A percentile compares a stretch with the other conserved stretches of the same genome.
Evolutionary conservation across 2,113 vertebrate genomes (phyloP).

Genomic region (Fukomys damarensis): DNA sequence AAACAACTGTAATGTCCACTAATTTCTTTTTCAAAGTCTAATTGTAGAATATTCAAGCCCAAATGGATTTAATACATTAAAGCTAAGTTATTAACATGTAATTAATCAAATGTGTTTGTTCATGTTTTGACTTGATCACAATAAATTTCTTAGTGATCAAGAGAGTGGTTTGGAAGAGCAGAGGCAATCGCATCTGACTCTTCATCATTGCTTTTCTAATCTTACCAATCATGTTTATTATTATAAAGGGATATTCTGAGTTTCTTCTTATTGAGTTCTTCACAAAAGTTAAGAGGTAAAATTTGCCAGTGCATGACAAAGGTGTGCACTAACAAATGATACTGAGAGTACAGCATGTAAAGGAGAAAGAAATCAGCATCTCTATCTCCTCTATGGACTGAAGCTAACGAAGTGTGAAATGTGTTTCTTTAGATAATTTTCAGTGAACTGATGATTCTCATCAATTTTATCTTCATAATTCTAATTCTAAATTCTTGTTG

Average conservation of each 20-base stretch:
- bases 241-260: not conserved
- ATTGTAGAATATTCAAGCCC: slow-evolving; percentile 17
- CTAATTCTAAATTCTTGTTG: slow-evolving; percentile 17
- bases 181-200: not conserved
- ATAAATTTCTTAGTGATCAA: slow-evolving; percentile 45
- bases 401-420: slow-evolving; percentile 63
- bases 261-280: slow-evolving; percentile 29
- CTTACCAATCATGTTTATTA: slow-evolving; percentile 25
- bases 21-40: not conserved
- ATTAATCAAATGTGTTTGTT: slow-evolving; percentile 33
- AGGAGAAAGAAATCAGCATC: slow-evolving; percentile 26
- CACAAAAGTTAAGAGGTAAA: slow-evolving; percentile 63
- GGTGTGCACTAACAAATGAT: not conserved
- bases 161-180: not conserved
- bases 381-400: not conserved
- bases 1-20: not conserved
- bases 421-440: slow-evolving; percentile 81
- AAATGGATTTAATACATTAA: not conserved
- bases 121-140: not conserved
- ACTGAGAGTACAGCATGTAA: slow-evolving; percentile 6
- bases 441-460: slow-evolving; percentile 30
- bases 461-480: slow-evolving; percentile 51
- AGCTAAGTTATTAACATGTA: slow-evolving; percentile 12
- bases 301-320: slow-evolving; percentile 1
- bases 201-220: slow-evolving; percentile 21